Percentiles rank a stretch among this genome's conserved stretches.
phyloP scores from a whole-genome alignment of 2,113 vertebrate species.

The Willisornis vidua region DNA sequence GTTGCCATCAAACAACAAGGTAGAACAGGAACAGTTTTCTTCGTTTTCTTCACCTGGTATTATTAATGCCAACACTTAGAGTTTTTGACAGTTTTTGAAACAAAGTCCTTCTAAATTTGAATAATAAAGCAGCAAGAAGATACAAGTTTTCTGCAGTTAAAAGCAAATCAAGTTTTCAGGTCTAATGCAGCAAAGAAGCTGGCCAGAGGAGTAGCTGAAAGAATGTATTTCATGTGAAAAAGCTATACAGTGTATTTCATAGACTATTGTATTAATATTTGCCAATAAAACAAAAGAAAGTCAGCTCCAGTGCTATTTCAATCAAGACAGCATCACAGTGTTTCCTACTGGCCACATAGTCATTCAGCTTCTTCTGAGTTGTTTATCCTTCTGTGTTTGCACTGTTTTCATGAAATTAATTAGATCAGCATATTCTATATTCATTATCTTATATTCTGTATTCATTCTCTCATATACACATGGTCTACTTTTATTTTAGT shows the following conservation, averaged over 20 bases:
- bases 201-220: not conserved
- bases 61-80: conserved; percentile 49
- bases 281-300: not conserved
- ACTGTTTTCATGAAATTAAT: not conserved
- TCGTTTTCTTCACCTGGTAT: conserved; percentile 78
- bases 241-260: not conserved
- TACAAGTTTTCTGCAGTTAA: not conserved
- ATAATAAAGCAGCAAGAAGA: not conserved
- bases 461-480: not conserved
- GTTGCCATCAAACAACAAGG: conserved; percentile 62
- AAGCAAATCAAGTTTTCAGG: not conserved
- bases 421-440: not conserved
- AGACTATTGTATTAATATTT: not conserved
- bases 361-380: not conserved
- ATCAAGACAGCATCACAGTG: not conserved
- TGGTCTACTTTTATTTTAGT: not conserved
- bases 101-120: not conserved
- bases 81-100: not conserved
- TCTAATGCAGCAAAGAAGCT: not conserved
- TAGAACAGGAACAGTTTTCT: conserved; percentile 66
- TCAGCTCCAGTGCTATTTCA: not conserved
- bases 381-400: not conserved
- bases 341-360: not conserved
- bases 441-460: not conserved
- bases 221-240: not conserved